Evolutionary conservation across 1,140 invertebrate species (phyloP).

Genomic region (Drosophila paulistorum): DNA sequence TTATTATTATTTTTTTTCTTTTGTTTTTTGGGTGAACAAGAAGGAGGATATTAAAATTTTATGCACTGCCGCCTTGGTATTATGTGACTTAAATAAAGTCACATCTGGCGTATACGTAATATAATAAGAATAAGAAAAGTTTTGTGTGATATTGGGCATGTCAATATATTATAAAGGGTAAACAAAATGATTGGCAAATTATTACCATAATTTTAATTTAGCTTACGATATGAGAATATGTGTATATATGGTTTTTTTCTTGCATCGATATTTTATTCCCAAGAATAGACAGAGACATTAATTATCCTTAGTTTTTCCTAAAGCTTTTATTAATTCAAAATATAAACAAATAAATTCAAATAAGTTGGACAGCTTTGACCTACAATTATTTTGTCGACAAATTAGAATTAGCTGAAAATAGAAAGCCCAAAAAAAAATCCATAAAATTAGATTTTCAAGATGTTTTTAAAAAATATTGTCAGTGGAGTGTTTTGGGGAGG

Average conservation of each 20-base stretch:
- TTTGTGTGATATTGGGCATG: not conserved
- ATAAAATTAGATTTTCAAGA: too few relatives aligned
- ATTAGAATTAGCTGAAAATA: not conserved
- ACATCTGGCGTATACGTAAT: slow-evolving; percentile 45
- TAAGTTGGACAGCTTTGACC: not conserved
- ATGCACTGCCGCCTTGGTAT: slow-evolving; percentile 14
- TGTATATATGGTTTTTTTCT: not conserved
- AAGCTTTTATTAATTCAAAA: too few relatives aligned
- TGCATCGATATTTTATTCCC: too few relatives aligned
- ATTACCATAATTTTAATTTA: not conserved
- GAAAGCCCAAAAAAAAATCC: not conserved
- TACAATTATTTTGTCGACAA: not conserved
- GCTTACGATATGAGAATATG: not conserved
- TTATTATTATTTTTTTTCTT: not conserved
- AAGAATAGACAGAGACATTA: too few relatives aligned
- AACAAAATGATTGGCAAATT: not conserved
- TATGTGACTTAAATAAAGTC: slow-evolving; percentile 16
- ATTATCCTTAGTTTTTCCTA: too few relatives aligned
- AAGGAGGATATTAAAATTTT: slow-evolving; percentile 33
- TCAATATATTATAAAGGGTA: not conserved
- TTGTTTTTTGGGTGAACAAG: too few relatives aligned
- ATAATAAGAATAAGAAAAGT: not conserved
- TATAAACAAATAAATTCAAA: not conserved
- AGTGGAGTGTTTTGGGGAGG: not conserved
- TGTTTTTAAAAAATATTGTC: too few relatives aligned